Conservation (phyloP, 2,797 vertebrate genomes). For the Onychomys torridus region DNA sequence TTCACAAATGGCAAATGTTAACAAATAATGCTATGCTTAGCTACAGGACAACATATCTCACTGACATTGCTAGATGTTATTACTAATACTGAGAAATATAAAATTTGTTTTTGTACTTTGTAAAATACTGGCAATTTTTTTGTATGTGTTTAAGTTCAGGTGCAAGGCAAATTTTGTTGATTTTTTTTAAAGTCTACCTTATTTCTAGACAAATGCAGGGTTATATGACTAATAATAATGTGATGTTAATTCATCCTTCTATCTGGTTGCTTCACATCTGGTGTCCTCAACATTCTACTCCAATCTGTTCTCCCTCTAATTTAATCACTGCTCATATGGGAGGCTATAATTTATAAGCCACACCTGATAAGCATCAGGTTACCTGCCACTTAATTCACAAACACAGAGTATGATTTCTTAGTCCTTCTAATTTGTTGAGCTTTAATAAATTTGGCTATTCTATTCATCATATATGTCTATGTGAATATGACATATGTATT, state of each 20-base stretch:
- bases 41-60: slow-evolving; percentile 31
- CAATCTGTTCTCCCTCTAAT: slow-evolving; percentile 37
- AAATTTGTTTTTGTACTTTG: slow-evolving; percentile 8
- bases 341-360: slow-evolving; percentile 50
- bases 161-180: not conserved
- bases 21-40: slow-evolving; percentile 4
- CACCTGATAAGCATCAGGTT: not conserved
- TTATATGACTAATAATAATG: slow-evolving; percentile 48
- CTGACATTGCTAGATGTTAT: not conserved
- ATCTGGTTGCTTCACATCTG: slow-evolving; percentile 57
- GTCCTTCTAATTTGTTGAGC: slow-evolving; percentile 37
- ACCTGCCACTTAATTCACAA: slow-evolving; percentile 23
- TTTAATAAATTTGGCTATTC: not conserved
- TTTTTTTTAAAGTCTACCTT: not conserved
- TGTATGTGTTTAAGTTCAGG: not conserved
- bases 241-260: slow-evolving; percentile 44
- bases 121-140: slow-evolving; percentile 25
- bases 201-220: slow-evolving; percentile 42
- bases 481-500: too few species aligned
- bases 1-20: not conserved
- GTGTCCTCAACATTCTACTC: slow-evolving; percentile 54
- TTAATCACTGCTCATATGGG: slow-evolving; percentile 40
- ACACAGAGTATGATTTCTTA: slow-evolving; percentile 17
- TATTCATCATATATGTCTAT: not conserved
- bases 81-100: not conserved